Percentiles rank a stretch among this genome's conserved stretches.
Conservation (phyloP, 37 sponge, comb jelly and placozoan species). For the Lycopodina hypogea region DNA sequence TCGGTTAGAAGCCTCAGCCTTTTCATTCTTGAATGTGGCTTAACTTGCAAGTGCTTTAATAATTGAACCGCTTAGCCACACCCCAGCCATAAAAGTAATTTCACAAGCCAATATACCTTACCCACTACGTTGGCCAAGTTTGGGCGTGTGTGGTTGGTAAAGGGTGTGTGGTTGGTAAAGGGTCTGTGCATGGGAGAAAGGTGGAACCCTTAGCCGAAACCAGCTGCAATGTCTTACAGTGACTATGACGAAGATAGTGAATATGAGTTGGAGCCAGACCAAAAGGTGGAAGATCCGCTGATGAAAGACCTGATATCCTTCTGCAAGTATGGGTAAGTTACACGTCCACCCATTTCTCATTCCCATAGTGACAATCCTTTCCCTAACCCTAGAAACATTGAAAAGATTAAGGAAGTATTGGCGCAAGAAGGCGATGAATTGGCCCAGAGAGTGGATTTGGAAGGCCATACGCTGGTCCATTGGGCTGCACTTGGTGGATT, state of each 20-base stretch:
- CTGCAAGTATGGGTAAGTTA: slow-evolving; percentile 61
- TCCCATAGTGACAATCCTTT: background rate
- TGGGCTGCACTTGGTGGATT: slow-evolving; percentile 81
- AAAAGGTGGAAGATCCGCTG: slow-evolving; percentile 14
- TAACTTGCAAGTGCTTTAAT: too few species aligned
- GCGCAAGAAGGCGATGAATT: slow-evolving; percentile 37
- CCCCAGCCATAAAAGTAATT: too few species aligned
- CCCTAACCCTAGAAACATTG: slow-evolving; percentile 24
- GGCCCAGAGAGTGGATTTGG: slow-evolving; percentile 27
- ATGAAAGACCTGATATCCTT: slow-evolving; percentile 26
- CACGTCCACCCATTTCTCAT: background rate
- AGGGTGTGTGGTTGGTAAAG: too few species aligned
- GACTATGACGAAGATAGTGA: slow-evolving; percentile 51
- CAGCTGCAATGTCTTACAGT: slow-evolving; percentile 29
- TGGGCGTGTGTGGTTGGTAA: too few species aligned
- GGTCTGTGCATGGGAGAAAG: too few species aligned
- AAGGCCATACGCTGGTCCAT: slow-evolving; percentile 77
- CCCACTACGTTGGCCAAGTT: too few species aligned
- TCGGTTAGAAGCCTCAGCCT: too few species aligned
- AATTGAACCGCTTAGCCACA: too few species aligned
- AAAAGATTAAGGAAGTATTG: slow-evolving; percentile 39
- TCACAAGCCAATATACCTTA: too few species aligned
- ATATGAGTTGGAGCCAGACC: slow-evolving; percentile 25
- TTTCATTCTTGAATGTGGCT: too few species aligned
- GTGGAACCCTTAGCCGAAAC: too few species aligned